Base-by-base conservation (phyloP, 2,888 invertebrate species). In the Ochropleura leucogaster region DNA sequence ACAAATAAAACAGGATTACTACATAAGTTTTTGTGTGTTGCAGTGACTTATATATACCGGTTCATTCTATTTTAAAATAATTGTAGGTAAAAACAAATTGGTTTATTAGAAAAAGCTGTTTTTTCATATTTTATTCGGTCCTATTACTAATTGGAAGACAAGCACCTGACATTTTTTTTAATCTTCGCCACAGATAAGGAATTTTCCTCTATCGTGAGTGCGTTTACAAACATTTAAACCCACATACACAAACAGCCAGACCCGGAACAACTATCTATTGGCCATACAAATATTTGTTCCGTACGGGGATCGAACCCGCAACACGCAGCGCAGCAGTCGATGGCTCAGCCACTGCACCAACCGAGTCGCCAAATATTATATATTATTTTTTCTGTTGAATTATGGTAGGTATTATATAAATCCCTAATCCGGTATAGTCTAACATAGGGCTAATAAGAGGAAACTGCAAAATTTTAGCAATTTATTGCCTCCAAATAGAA, bases 1-100 rank as follows among this genome's bases (percentile, higher is more conserved):
- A 69, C 46, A 84, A 76, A 80, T 59, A 70, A 55, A 4, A 10
- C 10, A 63, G 40, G 51, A 62, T 68, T 74, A 55, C 40, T 49
- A 40, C 12, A 12, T 12, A 70, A 69, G 55, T 12, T 65, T 46
- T 72, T 3, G 49, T 44, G 18, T 30, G 46, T 74, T 53, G 44
- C 12, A 67, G 10, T 57, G 49, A 69, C 68, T 65, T 40, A 44
- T 30, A 30, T 68, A 64, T 67, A 51, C 16, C 68, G 62, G 49
- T 66, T 62, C 18, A 65, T 74, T 63, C 8, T 30, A 5, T 53
- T 62, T 71, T 46, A 4, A 55, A 20, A 80, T 69, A 59, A 68
- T 63, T 66, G 44, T 40, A 20, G 20, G n/a, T 46, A 8, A 78
- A 40, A 66, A 74, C 60, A 51, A 10, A 51, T 14, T 66, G 12